Conservation (phyloP, 1,140 invertebrate genomes). For the Eurytemora carolleeae region DNA sequence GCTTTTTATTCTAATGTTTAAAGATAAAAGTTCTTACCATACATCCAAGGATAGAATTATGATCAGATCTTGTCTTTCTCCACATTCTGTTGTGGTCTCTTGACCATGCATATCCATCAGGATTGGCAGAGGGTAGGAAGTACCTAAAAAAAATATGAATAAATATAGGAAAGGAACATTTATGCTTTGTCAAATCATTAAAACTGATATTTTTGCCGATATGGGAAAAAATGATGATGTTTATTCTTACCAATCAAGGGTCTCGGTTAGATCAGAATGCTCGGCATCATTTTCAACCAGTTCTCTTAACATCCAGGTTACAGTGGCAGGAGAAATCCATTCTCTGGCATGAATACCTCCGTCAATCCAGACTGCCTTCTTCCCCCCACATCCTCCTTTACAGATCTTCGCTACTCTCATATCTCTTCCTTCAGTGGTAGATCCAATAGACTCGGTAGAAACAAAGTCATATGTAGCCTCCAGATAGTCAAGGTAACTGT, state of each 20-base stretch:
- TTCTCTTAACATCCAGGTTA: conserved; percentile 58
- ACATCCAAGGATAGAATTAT: conserved; percentile 28
- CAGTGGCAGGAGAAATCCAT: conserved; percentile 72
- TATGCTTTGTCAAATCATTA: too few species aligned
- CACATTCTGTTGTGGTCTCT: conserved; percentile 6
- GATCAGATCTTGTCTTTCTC: conserved; percentile 10
- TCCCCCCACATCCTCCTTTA: conserved; percentile 25
- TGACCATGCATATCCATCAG: conserved; percentile 67
- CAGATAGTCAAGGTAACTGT: conserved; percentile 50
- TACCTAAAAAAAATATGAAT: conserved; percentile 67
- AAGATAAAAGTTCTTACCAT: conserved; percentile 17
- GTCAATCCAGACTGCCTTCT: conserved; percentile 38
- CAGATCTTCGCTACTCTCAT: conserved; percentile 44
- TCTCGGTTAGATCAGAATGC: conserved; percentile 39
- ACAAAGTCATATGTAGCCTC: conserved; percentile 34
- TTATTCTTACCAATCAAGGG: not conserved
- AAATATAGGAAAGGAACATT: too few species aligned
- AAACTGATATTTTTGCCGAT: too few species aligned
- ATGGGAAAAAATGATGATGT: too few species aligned
- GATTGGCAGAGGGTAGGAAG: conserved; percentile 56
- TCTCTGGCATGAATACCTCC: conserved; percentile 35
- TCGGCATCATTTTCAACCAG: conserved; percentile 37
- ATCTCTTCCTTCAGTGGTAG: conserved; percentile 43
- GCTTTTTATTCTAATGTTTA: too few species aligned
- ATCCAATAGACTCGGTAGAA: conserved; percentile 30